Conservation (phyloP, 2,113 vertebrate genomes). For the Charadrius vociferus region DNA sequence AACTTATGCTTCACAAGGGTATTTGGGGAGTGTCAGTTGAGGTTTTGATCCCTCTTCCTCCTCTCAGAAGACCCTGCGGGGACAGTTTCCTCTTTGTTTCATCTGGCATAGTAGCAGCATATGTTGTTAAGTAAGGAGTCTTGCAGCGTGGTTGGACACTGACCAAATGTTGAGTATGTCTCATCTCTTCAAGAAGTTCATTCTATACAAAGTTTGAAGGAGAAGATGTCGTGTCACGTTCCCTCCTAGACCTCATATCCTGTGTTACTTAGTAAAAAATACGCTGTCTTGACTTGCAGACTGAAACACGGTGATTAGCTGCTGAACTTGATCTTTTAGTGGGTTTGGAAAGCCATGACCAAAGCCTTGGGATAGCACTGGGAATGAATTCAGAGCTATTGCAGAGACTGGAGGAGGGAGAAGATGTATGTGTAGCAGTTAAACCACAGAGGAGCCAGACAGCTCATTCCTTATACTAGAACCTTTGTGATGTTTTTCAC, state of each 20-base stretch:
- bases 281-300: background rate
- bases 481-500: background rate
- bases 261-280: background rate
- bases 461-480: background rate
- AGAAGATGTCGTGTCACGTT: background rate
- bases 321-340: background rate
- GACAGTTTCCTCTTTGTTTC: background rate
- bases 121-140: background rate
- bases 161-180: background rate
- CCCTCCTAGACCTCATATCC: background rate
- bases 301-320: background rate
- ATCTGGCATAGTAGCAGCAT: background rate
- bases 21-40: background rate
- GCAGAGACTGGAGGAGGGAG: background rate
- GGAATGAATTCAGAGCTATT: background rate
- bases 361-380: background rate
- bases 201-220: background rate
- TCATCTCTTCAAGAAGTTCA: background rate
- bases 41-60: background rate
- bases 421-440: background rate
- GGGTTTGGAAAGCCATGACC: background rate
- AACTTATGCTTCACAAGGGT: background rate
- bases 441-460: conserved; percentile 30
- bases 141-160: background rate
- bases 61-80: background rate